Base-by-base conservation (phyloP, 2,888 invertebrate species). In the Dryobota labecula region DNA sequence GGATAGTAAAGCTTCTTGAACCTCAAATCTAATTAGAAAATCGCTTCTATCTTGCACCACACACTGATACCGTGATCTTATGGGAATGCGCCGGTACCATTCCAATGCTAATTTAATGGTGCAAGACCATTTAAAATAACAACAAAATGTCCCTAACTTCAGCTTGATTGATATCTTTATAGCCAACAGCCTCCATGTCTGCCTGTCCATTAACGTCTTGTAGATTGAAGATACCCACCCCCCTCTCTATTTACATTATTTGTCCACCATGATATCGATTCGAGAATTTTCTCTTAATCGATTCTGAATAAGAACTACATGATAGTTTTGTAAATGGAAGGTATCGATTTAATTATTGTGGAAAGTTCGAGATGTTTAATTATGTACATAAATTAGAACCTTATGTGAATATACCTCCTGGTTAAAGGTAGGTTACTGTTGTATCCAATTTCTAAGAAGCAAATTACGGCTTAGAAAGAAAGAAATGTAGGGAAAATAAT, bases 101-200 rank as follows among this genome's bases (percentile, higher is more conserved):
- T 94, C 84, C 92, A 76, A 94, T 94, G 94, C 92, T 92, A 94
- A 94, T 94, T 92, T 93, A 90, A 93, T 91, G 78, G 88, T 87
- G 82, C 84, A 80, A 84, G 78, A 84, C 88, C 87, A 88, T 89
- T 89, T 85, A 76, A 86, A 87, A 85, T 79, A 82, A 84, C 87
- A 88, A 89, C 85, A 82, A 88, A 89, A 87, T 86, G 87, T 80
- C 71, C 77, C 81, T 74, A 77, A 85, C 80, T 80, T 70, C 61
- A 65, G 68, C 78, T 89, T 94, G 94, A 94, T 94, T 93, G 93
- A 94, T 94, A 94, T 95, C 94, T 95, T 93, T 92, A 94, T 92
- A 90, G 92, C 85, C 82, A 88, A 86, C 86, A 86, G 75, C 66
- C 61, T 70, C 79, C 78, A 77, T 80, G 87, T 86, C 84, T 84